These are phyloP conservation scores for Microctenopoma steveboyesi DNA, from an alignment of 2,797 vertebrate genomes.

Conservation along the genomic window DNA sequence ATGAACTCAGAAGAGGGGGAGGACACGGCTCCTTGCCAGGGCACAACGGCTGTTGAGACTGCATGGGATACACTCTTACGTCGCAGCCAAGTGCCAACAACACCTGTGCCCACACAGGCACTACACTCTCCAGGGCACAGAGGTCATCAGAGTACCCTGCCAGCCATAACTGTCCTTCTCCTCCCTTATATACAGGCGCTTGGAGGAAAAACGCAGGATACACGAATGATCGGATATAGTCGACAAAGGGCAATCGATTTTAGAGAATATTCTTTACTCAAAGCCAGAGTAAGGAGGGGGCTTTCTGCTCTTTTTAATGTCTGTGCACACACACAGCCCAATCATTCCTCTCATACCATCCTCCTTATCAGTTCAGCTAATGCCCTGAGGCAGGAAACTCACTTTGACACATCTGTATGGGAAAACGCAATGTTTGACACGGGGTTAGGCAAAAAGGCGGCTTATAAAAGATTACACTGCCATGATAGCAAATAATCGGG, in stretches of 20 bases:
- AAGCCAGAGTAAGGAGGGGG: slow-evolving; percentile 29
- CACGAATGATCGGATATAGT: slow-evolving; percentile 6
- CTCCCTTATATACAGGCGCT: slow-evolving; percentile 34
- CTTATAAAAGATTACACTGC: slow-evolving; percentile 79
- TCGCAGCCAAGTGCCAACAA: slow-evolving; percentile 68
- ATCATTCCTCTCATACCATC: slow-evolving; percentile 27
- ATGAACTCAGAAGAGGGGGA: slow-evolving; percentile 69
- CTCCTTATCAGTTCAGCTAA: slow-evolving; percentile 43
- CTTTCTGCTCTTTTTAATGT: slow-evolving; percentile 36
- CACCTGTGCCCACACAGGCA: slow-evolving; percentile 73
- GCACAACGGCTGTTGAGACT: slow-evolving; percentile 69
- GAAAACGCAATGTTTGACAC: slow-evolving; percentile 48
- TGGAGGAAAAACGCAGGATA: slow-evolving; percentile 44
- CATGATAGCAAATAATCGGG: slow-evolving; percentile 79
- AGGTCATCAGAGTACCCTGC: slow-evolving; percentile 72
- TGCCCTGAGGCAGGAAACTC: slow-evolving; percentile 44
- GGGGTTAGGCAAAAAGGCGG: slow-evolving; percentile 61
- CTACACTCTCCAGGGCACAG: slow-evolving; percentile 61
- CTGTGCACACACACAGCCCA: slow-evolving; percentile 22
- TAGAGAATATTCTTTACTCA: slow-evolving; percentile 13
- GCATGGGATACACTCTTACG: slow-evolving; percentile 65
- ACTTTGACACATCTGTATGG: slow-evolving; percentile 49
- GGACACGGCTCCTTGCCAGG: slow-evolving; percentile 74
- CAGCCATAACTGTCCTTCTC: slow-evolving; percentile 64
- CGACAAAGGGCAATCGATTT: slow-evolving; percentile 20